Conservation (phyloP, 2,888 invertebrate genomes). For the Mechanitis mazaeus region DNA sequence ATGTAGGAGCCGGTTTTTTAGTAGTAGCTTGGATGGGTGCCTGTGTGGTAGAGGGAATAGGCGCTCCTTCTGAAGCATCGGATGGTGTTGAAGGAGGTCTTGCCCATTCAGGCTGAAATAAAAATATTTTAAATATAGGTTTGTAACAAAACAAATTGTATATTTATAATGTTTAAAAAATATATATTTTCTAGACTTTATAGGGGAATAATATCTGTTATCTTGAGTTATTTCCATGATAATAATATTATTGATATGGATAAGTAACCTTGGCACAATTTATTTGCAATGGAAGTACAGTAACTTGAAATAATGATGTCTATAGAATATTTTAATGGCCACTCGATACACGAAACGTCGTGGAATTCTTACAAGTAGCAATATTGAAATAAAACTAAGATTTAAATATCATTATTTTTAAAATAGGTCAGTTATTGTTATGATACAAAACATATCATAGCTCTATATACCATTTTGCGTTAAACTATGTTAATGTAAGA, state of each 20-base stretch:
- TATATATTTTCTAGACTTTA: too few species aligned
- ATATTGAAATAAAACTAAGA: background rate
- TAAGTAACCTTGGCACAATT: background rate
- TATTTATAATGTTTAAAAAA: background rate
- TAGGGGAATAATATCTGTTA: background rate
- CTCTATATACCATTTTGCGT: too few species aligned
- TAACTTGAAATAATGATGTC: background rate
- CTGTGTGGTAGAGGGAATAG: constrained; percentile 42
- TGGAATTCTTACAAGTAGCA: background rate
- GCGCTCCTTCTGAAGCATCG: constrained; percentile 70
- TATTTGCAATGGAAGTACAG: background rate
- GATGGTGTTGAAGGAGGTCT: constrained; percentile 83
- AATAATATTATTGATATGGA: background rate
- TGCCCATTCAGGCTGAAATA: constrained; percentile 86
- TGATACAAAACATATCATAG: too few species aligned
- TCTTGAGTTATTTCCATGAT: background rate
- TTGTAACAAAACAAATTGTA: background rate
- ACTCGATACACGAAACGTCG: constrained; percentile 3
- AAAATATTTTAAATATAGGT: background rate
- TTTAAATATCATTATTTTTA: background rate
- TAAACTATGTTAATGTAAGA: too few species aligned
- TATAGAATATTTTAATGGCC: constrained; percentile 4
- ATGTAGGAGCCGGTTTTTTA: constrained; percentile 31
- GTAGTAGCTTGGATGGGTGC: constrained; percentile 40
- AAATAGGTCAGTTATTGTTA: too few species aligned